These are phyloP conservation scores for Otolemur crassicaudatus DNA, from an alignment of 2,797 vertebrate species.

Conservation along the genomic window DNA sequence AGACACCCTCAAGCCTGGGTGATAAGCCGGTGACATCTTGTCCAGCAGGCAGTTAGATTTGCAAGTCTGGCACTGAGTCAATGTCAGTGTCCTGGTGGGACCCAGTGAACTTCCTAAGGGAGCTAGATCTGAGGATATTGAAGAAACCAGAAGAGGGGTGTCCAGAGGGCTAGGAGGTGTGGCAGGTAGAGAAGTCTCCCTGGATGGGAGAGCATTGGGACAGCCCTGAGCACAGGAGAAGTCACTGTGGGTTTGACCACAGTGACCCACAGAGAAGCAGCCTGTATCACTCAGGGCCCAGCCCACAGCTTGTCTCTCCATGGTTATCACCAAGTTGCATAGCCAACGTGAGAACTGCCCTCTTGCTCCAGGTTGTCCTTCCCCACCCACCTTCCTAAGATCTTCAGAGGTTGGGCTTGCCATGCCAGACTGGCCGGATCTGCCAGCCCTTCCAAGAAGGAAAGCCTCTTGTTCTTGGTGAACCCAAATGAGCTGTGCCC, in stretches of 20 bases:
- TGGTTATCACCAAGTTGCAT: not conserved
- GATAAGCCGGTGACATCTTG: not conserved
- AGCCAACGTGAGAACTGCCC: not conserved
- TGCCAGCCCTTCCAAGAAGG: not conserved
- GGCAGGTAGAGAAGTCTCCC: not conserved
- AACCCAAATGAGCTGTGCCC: not conserved
- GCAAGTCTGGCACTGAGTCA: not conserved
- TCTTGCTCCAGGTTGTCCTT: not conserved
- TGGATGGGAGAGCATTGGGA: not conserved
- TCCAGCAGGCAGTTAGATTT: not conserved
- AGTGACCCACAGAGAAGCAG: no score
- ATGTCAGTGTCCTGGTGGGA: not conserved
- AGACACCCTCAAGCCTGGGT: not conserved
- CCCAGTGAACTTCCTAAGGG: not conserved
- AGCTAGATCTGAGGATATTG: not conserved
- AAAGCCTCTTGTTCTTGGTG: not conserved
- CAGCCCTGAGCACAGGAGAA: not conserved
- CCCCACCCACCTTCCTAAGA: not conserved
- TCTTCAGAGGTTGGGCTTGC: not conserved
- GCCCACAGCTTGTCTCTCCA: not conserved
- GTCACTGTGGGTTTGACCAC: not conserved
- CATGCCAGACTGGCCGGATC: not conserved
- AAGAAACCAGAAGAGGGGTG: not conserved
- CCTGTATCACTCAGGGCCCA: not conserved
- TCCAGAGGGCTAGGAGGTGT: not conserved